Evolutionary conservation across 53 echinoderm and acorn worm genomes (phyloP).

Genomic region (Stichopus horrens): DNA sequence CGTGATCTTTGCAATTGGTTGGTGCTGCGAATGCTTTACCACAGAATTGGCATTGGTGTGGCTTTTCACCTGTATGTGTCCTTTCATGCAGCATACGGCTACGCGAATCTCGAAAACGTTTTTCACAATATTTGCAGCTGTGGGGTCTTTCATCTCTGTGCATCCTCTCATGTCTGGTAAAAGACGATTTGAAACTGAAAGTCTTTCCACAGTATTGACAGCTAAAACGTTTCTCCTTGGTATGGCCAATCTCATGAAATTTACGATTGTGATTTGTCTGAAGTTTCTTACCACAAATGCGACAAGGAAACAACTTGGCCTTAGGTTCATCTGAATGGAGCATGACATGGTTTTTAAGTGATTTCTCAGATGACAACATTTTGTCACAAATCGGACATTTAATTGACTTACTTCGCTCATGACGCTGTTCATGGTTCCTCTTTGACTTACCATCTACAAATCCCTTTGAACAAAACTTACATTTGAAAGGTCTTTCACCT

Average conservation of each 20-base stretch:
- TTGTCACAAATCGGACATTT: slow-evolving; percentile 38
- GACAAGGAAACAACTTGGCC: too few species aligned
- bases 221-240: background rate
- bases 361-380: background rate
- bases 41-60: slow-evolving; percentile 15
- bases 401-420: background rate
- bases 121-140: slow-evolving; percentile 9
- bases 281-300: too few species aligned
- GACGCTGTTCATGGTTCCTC: slow-evolving; percentile 26
- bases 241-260: background rate
- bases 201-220: background rate
- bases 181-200: background rate
- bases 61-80: slow-evolving; percentile 43
- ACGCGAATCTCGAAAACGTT: background rate
- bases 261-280: too few species aligned
- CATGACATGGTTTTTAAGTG: slow-evolving; percentile 14
- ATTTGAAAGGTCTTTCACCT: slow-evolving; percentile 51
- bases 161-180: background rate
- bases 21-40: slow-evolving; percentile 5
- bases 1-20: slow-evolving; percentile 24
- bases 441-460: slow-evolving; percentile 4
- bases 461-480: slow-evolving; percentile 46
- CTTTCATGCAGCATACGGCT: slow-evolving; percentile 12
- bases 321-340: slow-evolving; percentile 30
- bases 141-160: slow-evolving; percentile 25